Percentiles rank a stretch among this genome's conserved stretches.
Evolutionary conservation across 92 coral and sea anemone species (phyloP).

Genomic region (Siderastrea siderea): DNA sequence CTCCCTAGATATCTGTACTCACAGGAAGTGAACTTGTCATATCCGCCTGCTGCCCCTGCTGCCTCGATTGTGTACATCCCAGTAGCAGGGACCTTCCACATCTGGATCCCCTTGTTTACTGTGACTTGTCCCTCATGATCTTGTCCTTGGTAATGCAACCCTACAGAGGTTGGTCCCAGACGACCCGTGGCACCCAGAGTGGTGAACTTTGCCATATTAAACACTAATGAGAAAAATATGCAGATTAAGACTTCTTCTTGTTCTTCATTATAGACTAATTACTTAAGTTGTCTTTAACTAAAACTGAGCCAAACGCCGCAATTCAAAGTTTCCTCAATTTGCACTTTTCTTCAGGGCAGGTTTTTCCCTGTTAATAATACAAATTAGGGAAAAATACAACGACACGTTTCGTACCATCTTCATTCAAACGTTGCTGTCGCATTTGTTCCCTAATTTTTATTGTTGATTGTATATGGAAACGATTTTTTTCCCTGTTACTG

Average conservation of each 20-base stretch:
- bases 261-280: no score
- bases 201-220: conserved; percentile 87
- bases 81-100: conserved; percentile 94
- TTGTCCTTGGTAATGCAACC: conserved; percentile 78
- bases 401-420: not conserved
- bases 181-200: conserved; percentile 86
- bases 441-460: no score
- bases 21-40: conserved; percentile 89
- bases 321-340: no score
- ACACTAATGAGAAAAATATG: conserved; percentile 48
- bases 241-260: not conserved
- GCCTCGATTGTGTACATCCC: conserved; percentile 91
- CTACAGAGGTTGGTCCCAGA: conserved; percentile 80
- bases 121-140: conserved; percentile 91
- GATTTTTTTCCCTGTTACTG: no score
- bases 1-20: not conserved
- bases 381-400: not conserved
- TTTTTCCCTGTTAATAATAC: not conserved
- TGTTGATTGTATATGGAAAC: no score
- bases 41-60: conserved; percentile 92
- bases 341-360: no score
- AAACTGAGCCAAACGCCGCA: no score
- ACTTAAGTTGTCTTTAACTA: no score
- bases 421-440: no score
- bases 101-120: conserved; percentile 82